Evolutionary conservation across 1,140 invertebrate species (phyloP), one percentile per base, ranked within the genome.

Genomic region (Bombus polaris): DNA sequence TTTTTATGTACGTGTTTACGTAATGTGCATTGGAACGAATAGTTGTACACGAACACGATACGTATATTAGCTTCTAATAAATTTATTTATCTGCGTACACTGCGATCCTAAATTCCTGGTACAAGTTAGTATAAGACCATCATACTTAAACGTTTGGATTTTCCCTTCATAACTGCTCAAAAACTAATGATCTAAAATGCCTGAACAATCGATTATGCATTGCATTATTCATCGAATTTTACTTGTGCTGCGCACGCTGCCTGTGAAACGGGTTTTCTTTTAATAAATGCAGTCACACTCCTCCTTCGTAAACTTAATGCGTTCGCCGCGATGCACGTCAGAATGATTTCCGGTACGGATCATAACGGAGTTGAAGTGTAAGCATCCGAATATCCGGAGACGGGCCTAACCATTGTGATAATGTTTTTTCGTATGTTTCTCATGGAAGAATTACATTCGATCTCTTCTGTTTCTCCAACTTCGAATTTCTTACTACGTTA

Each of bases 141-240:
- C 5, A 2, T 22, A 82, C 62, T 70, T 12, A 13, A 13, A 10
- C 12, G n/a, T 5, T 70, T 39, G 28, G 44, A 78, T 71, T 71
- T 71, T 71, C 39, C 32, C 72, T 44, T 57, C 39, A 0, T 13
- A 47, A 9, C 4, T 28, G 28, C 6, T 32, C 18, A n/a, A 22
- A 59, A 35, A 28, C 42, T 44, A 37, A 39, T 32, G 22, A 2
- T 15, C 53, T 42, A 39, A n/a, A 53, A 53, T 2, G 18, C 6
- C 47, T 53, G 47, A 53, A 35, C 57, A 39, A 76, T 35, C 25
- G n/a, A 82, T 47, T 35, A 32, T 53, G 47, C 8, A 22, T 22
- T 76, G 72, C 62, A 84, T 83, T 83, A 86, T 83, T 77, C 72
- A 87, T 72, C 57, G n/a, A 42, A 77, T 83, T 71, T 86, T 42